phyloP scores from a whole-genome alignment of 2,113 vertebrate species.

The Raja brachyura region DNA sequence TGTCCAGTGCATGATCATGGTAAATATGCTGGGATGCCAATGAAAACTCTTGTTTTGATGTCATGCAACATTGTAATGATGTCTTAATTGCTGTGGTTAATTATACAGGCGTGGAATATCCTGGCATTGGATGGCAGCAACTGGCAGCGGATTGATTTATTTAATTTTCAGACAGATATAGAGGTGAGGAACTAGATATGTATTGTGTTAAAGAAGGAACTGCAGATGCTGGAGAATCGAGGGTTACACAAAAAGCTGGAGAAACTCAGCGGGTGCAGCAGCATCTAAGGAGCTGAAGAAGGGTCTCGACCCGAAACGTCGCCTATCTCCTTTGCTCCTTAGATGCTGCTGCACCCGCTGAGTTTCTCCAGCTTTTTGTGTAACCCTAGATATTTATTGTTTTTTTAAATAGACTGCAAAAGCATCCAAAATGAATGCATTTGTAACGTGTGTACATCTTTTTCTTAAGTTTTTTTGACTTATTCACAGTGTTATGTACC shows the following conservation, averaged over 20 bases:
- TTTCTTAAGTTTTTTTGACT: background rate
- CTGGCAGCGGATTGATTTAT: constrained; percentile 93
- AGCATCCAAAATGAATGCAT: background rate
- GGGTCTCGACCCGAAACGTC: too few relatives aligned
- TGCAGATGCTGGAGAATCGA: too few relatives aligned
- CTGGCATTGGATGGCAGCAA: constrained; percentile 92
- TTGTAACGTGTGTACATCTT: background rate
- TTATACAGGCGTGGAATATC: constrained; percentile 82
- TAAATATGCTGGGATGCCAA: background rate
- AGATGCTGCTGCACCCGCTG: too few relatives aligned
- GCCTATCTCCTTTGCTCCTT: too few relatives aligned
- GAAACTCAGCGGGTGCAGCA: too few relatives aligned
- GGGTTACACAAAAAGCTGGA: too few relatives aligned
- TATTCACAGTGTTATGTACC: background rate
- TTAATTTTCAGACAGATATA: constrained; percentile 94
- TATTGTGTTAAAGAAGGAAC: too few relatives aligned
- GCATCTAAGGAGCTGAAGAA: too few relatives aligned
- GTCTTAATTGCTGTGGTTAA: constrained; percentile 1
- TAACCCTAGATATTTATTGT: background rate
- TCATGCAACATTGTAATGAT: background rate
- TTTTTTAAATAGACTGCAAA: background rate
- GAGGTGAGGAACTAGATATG: constrained; percentile 80
- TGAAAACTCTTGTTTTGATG: background rate
- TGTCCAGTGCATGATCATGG: background rate
- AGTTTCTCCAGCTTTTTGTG: too few relatives aligned